Evolutionary conservation across 2,113 vertebrate genomes (phyloP), one percentile per base, ranked within the genome.

Genomic region (Petroica traversi): DNA sequence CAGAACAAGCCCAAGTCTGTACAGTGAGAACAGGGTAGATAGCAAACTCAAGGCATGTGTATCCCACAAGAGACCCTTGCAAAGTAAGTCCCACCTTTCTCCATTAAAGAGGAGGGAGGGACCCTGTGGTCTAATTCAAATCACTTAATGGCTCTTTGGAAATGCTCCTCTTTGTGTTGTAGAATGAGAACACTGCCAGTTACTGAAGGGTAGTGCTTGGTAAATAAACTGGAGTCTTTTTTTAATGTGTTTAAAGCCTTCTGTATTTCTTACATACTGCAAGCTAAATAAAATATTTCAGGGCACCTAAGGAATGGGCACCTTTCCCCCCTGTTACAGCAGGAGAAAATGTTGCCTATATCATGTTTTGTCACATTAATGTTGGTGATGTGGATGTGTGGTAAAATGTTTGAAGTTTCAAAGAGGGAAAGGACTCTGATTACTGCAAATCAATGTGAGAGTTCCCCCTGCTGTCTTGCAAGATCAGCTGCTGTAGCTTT

Each of bases 401-500:
- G 36, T 76, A 62, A 82, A 78, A 62, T 11, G 40, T 48, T 67
- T 22, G 6, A 31, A 17, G 24, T 81, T 85, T 85, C 66, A 49
- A 78, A 45, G 48, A 85, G 52, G 36, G 20, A 61, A 33, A 75
- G 75, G 46, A 5, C 13, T 55, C 36, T 34, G 33, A 58, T 3
- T 3, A 3, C 89, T 63, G 41, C 92, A 95, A 92, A 79, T 91
- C 79, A 87, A 74, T 97, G 93, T 85, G 89, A 97, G 97, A 94
- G 97, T 96, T 97, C 98, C 98, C 98, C 97, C 98, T 98, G 82
- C 97, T 96, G 97, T 97, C 93, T 20, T 89, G 43, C 45, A 43
- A 40, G 46, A 78, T 43, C 61, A 88, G 76, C 79, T 92, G 80
- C 91, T 81, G 64, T 31, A 87, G 33, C 55, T 26, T n/a, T 1